Conservation (phyloP, 2,113 vertebrate species). For the Atrichornis clamosus region DNA sequence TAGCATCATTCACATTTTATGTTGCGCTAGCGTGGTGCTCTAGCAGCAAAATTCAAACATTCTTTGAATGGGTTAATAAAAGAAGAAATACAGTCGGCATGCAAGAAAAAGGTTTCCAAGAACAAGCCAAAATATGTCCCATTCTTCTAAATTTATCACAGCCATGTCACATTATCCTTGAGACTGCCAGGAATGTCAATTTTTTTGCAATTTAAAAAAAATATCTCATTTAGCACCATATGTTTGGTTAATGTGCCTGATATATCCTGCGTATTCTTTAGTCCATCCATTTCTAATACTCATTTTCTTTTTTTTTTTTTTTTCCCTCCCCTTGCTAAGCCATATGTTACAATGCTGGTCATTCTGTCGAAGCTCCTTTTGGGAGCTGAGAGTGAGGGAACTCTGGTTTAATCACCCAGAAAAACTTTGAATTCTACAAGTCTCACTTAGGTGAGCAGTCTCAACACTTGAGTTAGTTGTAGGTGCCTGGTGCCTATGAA, state of each 20-base stretch:
- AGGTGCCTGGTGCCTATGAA: not conserved
- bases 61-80: conserved; percentile 75
- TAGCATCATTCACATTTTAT: conserved; percentile 72
- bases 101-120: conserved; percentile 70
- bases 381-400: conserved; percentile 4
- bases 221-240: conserved; percentile 61
- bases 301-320: conserved; percentile 31
- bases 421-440: not conserved
- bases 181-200: conserved; percentile 70
- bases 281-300: conserved; percentile 62
- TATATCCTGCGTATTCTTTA: conserved; percentile 74
- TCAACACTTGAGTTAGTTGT: not conserved
- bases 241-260: conserved; percentile 71
- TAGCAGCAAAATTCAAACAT: conserved; percentile 72
- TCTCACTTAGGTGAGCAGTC: not conserved
- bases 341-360: conserved; percentile 61
- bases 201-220: conserved; percentile 73
- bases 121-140: conserved; percentile 68
- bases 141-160: conserved; percentile 74
- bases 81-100: conserved; percentile 68
- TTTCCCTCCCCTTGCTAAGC: conserved; percentile 41
- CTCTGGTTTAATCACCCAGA: conserved; percentile 49
- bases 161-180: conserved; percentile 68
- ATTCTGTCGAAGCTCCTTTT: not conserved
- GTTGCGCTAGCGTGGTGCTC: conserved; percentile 64